Base-by-base conservation (phyloP, 2,797 vertebrate genomes). In the Scomberomorus guttatus region DNA sequence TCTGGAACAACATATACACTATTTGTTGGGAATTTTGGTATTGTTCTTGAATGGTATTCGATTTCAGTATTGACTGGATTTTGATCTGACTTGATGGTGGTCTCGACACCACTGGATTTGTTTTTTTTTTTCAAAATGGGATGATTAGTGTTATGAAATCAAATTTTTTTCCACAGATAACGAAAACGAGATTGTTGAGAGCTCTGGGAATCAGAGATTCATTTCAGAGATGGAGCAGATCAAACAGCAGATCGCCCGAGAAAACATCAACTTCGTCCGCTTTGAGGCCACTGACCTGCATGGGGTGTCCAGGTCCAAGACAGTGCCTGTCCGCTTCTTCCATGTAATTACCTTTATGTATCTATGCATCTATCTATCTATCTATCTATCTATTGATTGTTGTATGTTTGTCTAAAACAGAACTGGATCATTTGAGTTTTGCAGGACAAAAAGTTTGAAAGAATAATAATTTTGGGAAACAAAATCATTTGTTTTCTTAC, bases 261-360 rank as follows among this genome's bases (percentile, higher is more conserved):
- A 97, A 81, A 96, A 94, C 69, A 91, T 98, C 86, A 96, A 90
- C 83, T 98, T 98, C 75, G 95, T 99, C 25, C 95, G 96, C 68
- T 99, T 99, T 89, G 98, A 99, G 93, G 97, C 97, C 66, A 93
- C 96, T 32, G 98, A 99, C 80, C 96, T 99, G 69, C 97, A 98
- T 8, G 97, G 98, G 3, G 96, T 98, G 65, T 98, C 97, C 78
- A 95, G 97, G 87, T 98, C 97, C 84, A 99, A 98, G 94, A 99
- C 94, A 2, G 93, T 98, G 56, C 97, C 97, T 27, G 96, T 97
- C 86, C 95, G 96, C 24, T 97, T 97, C 93, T 98, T 99, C 86
- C 96, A 97, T 12, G 97, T 98, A 95, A 96, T 93, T 82, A 48
- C 24, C 12, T 20, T 25, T 22, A 37, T 37, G 9, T 11, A 37